Base-by-base conservation (phyloP, 2,797 vertebrate species). In the Chrosomus eos region DNA sequence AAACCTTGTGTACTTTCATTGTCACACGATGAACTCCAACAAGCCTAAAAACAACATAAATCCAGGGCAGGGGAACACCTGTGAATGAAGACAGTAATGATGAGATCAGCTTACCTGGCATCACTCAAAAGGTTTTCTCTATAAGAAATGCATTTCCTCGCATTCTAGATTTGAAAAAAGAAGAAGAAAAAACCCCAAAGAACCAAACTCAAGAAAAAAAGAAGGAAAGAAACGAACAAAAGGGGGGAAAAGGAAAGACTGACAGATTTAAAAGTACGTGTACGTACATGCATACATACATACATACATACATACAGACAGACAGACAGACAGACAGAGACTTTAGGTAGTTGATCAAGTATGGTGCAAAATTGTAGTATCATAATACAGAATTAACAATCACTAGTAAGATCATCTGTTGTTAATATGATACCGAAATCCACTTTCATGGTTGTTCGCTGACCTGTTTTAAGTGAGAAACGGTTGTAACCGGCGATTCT, bases 1-100 rank as follows among this genome's bases (percentile, higher is more conserved):
- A n/a, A 51, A 51, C 38, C 91, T 91, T 95, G 36, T 92, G 94
- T 51, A 93, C 95, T 90, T 96, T 96, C 95, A 96, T 96, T 84
- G 51, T 92, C 81, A 58, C 21, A 40, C 21, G 18, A 80, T 80
- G 55, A 72, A 51, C 64, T 10, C 21, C 36, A 31, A 60, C 31
- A 5, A 79, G 8, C 38, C 40, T 73, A 53, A 80, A 84, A 66
- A 31, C 58, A 16, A 53, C 83, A 85, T 80, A 80, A 31, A 85
- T 78, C 68, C 77, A 53, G 40, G 40, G 28, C 53, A 18, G n/a
- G 23, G 14, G 5, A 26, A 21, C 55, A 80, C 43, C 83, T 85
- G 43, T 40, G n/a, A 64, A 66, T 19, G 10, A 53, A 53, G 7
- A 62, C 8, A 19, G 8, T 6, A 31, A 60, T 60, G 45, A 53